phyloP scores from a whole-genome alignment of 2,888 invertebrate species.

The Cephus pygmeus region DNA sequence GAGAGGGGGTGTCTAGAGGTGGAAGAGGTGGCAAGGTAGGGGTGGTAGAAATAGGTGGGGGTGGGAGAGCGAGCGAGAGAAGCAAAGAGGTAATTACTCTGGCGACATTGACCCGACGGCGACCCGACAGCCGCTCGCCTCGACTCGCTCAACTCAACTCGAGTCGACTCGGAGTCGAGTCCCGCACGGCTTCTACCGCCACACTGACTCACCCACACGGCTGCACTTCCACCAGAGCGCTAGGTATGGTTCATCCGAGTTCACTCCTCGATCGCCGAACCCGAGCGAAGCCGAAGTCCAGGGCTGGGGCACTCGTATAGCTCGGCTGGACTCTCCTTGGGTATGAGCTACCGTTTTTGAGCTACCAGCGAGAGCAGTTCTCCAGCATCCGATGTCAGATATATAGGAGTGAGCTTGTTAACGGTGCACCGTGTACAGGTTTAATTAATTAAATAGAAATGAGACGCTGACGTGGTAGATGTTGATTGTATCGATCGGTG shows the following conservation, averaged over 20 bases:
- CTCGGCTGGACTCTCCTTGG: no score
- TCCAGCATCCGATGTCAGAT: no score
- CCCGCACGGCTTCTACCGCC: conserved; percentile 16
- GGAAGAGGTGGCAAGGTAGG: conserved; percentile 23
- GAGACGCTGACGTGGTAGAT: no score
- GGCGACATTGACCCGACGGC: conserved; percentile 63
- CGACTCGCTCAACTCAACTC: conserved; percentile 40
- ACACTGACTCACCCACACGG: conserved; percentile 36
- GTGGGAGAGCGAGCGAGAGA: conserved; percentile 16
- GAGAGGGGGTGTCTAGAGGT: conserved; percentile 18
- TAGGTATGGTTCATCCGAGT: conserved; percentile 60
- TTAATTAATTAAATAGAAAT: no score
- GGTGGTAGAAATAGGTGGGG: conserved; percentile 18
- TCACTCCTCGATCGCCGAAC: conserved; percentile 62
- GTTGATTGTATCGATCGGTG: no score
- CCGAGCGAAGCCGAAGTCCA: conserved; percentile 32
- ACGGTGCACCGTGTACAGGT: no score
- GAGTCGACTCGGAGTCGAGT: conserved; percentile 4
- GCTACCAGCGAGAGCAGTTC: no score
- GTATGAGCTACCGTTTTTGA: no score
- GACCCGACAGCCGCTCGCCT: conserved; percentile 54
- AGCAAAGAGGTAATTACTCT: conserved; percentile 58
- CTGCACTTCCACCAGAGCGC: conserved; percentile 35
- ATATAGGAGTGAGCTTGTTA: no score
- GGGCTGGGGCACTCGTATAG: no score